These are phyloP conservation scores for Diprion similis DNA, from an alignment of 1,140 invertebrate species.

Conservation along the genomic window DNA sequence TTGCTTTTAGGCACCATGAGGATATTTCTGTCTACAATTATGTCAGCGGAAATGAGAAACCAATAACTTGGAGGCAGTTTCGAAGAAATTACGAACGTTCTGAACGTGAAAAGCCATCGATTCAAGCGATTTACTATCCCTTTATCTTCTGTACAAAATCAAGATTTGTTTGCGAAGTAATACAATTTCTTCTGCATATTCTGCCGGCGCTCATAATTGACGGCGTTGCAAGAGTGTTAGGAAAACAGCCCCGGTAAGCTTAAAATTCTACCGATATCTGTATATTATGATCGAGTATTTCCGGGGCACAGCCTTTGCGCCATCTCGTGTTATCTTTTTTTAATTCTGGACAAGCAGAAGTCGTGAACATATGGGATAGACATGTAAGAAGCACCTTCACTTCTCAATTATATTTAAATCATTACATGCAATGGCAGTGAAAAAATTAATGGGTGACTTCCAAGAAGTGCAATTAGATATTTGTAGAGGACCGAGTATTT, in stretches of 20 bases:
- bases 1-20: background rate
- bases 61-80: slow-evolving; percentile 24
- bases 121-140: background rate
- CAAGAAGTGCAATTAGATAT: too few species aligned
- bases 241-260: slow-evolving; percentile 69
- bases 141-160: background rate
- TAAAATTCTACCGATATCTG: background rate
- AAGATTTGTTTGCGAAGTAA: background rate
- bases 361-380: too few species aligned
- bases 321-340: too few species aligned
- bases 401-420: too few species aligned
- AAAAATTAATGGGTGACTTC: too few species aligned
- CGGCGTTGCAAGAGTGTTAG: slow-evolving; percentile 60
- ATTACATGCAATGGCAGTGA: too few species aligned
- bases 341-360: too few species aligned
- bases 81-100: too few species aligned
- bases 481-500: too few species aligned
- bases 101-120: background rate
- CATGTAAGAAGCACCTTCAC: too few species aligned
- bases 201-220: slow-evolving; percentile 69
- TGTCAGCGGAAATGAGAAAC: slow-evolving; percentile 12
- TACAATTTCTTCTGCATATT: slow-evolving; percentile 63
- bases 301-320: too few species aligned
- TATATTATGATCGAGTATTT: too few species aligned
- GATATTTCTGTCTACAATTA: slow-evolving; percentile 26